Evolutionary conservation across 2,888 invertebrate species (phyloP).

Genomic region (Teinopalpus imperialis): DNA sequence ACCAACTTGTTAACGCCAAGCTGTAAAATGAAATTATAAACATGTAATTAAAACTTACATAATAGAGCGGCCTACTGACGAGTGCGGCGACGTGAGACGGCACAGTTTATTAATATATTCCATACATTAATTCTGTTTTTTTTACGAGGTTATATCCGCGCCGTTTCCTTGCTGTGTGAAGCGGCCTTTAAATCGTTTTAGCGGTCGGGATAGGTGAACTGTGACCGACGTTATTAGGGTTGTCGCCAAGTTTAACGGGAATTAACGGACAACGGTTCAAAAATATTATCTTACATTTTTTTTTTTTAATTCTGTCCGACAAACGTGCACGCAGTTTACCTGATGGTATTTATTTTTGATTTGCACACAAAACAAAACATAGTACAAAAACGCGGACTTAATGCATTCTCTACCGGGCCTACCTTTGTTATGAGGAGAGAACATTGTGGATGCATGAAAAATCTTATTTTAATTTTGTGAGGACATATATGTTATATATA

Average conservation of each 20-base stretch:
- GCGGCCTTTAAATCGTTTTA: background rate
- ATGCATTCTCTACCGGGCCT: too few relatives aligned
- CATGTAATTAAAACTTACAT: constrained; percentile 12
- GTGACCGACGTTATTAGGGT: background rate
- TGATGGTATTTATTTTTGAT: too few relatives aligned
- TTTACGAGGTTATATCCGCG: background rate
- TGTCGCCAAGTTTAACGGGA: background rate
- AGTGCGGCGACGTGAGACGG: constrained; percentile 8
- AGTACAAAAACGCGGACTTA: too few relatives aligned
- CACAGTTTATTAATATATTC: constrained; percentile 17
- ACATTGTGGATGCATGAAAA: too few relatives aligned
- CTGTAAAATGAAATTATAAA: constrained; percentile 9
- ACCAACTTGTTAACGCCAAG: background rate
- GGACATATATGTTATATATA: too few relatives aligned
- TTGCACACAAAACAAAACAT: too few relatives aligned
- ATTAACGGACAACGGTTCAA: background rate
- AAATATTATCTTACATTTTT: too few relatives aligned
- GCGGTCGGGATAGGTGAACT: background rate
- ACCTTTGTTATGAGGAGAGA: too few relatives aligned
- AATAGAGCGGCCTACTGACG: constrained; percentile 15
- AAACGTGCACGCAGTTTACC: too few relatives aligned
- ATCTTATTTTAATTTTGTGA: too few relatives aligned
- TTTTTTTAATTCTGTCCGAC: too few relatives aligned
- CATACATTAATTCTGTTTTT: constrained; percentile 8
- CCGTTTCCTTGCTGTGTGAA: background rate